Evolutionary conservation across 2,797 vertebrate genomes (phyloP), one percentile per base, ranked within the genome.

Genomic region (Kryptopterus vitreolus): DNA sequence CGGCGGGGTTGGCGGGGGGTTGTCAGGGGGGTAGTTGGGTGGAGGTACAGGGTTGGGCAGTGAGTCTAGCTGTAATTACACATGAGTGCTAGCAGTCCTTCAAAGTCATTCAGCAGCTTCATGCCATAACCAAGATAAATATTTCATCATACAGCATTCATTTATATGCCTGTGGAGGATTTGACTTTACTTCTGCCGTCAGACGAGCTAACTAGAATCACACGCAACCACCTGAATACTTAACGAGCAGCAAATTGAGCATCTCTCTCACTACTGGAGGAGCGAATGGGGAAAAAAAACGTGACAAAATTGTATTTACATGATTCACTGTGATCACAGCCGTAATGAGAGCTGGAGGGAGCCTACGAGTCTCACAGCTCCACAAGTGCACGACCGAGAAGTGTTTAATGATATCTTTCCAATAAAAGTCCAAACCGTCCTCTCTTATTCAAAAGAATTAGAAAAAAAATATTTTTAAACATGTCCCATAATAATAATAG

Each of bases 121-220:
- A 84, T 95, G 95, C 95, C 93, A 93, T 95, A 96, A 95, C 95
- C 91, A 89, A 85, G 91, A 96, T 98, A 95, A 98, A 99, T 98
- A 96, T 98, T 99, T 99, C 93, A 99, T 98, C 95, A 96, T 92
- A 97, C 93, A 94, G 95, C 95, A 95, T 95, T 95, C 94, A 95
- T 95, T 93, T 93, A 95, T 95, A 93, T 91, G 95, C 95, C 96
- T 95, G 95, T 93, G 91, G 95, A 97, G 95, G 92, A 93, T 96
- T 96, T 93, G 94, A 89, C 90, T 93, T 90, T 88, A 93, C 93
- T 87, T 93, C 91, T 87, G 90, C 92, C 89, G 93, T 93, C 95
- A 96, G 94, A 94, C 92, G 93, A 95, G 90, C 94, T 94, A 95
- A 95, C 95, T 95, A 92, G 95, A 95, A 93, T 94, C 95, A 94